These are phyloP conservation scores for Brachyalestes nurse DNA, from an alignment of 2,797 vertebrate species.

Conservation along the genomic window DNA sequence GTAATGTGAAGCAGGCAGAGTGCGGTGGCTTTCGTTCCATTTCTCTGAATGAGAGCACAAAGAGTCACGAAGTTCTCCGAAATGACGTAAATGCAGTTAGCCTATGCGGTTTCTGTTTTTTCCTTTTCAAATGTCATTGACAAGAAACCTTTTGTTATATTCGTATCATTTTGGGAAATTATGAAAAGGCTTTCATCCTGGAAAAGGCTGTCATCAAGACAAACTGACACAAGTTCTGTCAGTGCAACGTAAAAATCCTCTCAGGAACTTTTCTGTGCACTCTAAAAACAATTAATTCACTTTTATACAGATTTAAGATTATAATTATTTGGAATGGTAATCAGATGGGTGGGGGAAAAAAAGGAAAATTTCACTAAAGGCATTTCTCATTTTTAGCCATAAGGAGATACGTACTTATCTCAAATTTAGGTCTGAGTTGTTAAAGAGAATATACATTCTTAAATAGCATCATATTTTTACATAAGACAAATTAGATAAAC, in stretches of 20 bases:
- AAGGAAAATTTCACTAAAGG: background rate
- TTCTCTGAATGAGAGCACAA: slow-evolving; percentile 48
- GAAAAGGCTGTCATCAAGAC: slow-evolving; percentile 13
- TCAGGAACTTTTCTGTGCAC: background rate
- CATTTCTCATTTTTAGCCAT: background rate
- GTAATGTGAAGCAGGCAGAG: slow-evolving; percentile 49
- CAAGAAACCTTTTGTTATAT: slow-evolving; percentile 50
- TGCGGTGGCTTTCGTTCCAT: slow-evolving; percentile 50
- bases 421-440: background rate
- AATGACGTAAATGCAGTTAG: slow-evolving; percentile 71
- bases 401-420: background rate
- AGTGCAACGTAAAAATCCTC: background rate
- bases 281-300: background rate
- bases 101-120: slow-evolving; percentile 63
- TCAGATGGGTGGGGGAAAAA: background rate
- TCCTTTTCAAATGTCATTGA: slow-evolving; percentile 46
- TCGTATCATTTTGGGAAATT: slow-evolving; percentile 62
- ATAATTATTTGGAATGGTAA: background rate
- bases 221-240: slow-evolving; percentile 12
- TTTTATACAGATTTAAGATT: background rate
- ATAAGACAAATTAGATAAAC: no score
- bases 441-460: background rate
- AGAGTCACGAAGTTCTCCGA: slow-evolving; percentile 66
- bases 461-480: no score
- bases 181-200: slow-evolving; percentile 4